A percentile compares a stretch with the other conserved stretches of the same genome.
Evolutionary conservation across 2,113 vertebrate genomes (phyloP).

Genomic region (Pteropus alecto): DNA sequence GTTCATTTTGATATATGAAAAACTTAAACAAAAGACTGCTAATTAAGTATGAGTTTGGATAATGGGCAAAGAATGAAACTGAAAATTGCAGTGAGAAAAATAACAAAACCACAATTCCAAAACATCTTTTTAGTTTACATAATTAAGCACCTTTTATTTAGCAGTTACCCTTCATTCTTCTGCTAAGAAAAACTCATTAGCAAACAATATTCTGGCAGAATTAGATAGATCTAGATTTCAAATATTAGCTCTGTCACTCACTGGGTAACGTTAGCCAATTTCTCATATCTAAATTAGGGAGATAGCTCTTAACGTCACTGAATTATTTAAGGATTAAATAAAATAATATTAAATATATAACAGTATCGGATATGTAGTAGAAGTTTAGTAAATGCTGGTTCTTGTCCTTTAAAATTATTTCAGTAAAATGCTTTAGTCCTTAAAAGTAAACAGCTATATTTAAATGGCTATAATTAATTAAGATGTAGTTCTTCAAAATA

Average conservation of each 20-base stretch:
- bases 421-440: constrained; percentile 16
- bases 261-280: background rate
- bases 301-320: background rate
- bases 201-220: background rate
- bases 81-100: constrained; percentile 4
- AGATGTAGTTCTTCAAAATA: background rate
- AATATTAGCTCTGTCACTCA: background rate
- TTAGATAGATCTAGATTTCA: background rate
- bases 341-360: background rate
- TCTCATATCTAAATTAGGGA: background rate
- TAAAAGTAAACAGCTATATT: background rate
- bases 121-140: background rate
- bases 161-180: background rate
- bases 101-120: background rate
- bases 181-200: background rate
- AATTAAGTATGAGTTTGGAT: background rate
- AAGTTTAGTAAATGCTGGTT: background rate
- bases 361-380: background rate
- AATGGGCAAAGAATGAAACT: background rate
- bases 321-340: background rate
- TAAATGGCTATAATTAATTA: background rate
- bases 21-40: background rate
- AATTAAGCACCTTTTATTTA: background rate
- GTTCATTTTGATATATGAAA: background rate
- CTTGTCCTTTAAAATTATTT: background rate